Evolutionary conservation across 2,113 vertebrate genomes (phyloP).

Genomic region (Catharus minimus): DNA sequence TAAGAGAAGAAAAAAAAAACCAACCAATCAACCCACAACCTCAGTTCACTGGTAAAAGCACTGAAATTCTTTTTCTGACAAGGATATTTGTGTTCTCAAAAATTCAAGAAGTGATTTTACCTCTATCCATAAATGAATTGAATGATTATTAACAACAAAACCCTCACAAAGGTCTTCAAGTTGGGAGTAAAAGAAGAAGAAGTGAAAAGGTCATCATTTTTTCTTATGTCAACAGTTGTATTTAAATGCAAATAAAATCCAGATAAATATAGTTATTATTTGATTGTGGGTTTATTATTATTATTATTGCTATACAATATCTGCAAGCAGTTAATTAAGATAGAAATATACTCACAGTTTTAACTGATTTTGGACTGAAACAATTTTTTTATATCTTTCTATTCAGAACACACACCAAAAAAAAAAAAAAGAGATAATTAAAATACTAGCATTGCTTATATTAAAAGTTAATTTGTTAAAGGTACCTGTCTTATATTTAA

Average conservation of each 20-base stretch:
- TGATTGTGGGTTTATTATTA: not conserved
- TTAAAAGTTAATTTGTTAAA: slow-evolving; percentile 49
- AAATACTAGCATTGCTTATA: slow-evolving; percentile 6
- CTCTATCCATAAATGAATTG: not conserved
- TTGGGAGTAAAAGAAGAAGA: not conserved
- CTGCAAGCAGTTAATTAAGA: not conserved
- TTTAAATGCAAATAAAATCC: not conserved
- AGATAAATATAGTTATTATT: not conserved
- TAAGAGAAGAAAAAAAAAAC: not conserved
- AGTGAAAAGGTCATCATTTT: fast-evolving
- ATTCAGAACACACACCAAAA: not conserved
- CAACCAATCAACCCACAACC: not conserved
- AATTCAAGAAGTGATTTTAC: not conserved
- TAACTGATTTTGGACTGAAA: slow-evolving; percentile 2
- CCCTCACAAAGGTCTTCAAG: not conserved
- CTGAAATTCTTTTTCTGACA: not conserved
- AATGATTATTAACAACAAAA: not conserved
- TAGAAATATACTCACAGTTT: not conserved
- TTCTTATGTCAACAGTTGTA: not conserved
- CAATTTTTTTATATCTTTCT: slow-evolving; percentile 17
- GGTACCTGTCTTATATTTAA: not conserved
- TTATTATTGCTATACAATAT: not conserved
- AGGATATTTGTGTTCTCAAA: not conserved
- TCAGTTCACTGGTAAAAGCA: not conserved
- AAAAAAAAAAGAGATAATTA: not conserved